Percentiles rank a stretch among this genome's conserved stretches.
Evolutionary conservation across 2,797 vertebrate species (phyloP).

Genomic region (Brachyrhaphis roseni): DNA sequence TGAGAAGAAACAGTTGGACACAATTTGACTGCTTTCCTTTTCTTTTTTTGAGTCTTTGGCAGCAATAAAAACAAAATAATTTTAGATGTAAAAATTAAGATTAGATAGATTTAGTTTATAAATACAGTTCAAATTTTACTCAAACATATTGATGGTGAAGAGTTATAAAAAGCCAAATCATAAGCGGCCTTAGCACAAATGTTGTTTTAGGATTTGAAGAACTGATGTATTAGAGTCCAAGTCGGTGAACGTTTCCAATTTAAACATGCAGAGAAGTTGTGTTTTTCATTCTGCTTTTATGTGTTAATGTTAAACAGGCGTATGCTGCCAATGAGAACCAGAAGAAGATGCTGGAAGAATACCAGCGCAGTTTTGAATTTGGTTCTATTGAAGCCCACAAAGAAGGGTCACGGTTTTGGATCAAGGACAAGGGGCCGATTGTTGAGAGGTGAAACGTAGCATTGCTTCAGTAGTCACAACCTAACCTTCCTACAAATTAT

Average conservation of each 20-base stretch:
- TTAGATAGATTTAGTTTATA: neutral
- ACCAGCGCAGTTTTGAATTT: slow-evolving; percentile 85
- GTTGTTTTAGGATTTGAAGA: neutral
- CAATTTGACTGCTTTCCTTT: neutral
- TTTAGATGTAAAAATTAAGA: neutral
- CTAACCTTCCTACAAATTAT: neutral
- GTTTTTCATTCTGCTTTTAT: neutral
- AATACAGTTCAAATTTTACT: neutral
- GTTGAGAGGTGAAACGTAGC: slow-evolving; percentile 86
- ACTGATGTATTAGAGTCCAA: neutral
- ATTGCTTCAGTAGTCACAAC: neutral
- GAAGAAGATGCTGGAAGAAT: slow-evolving; percentile 87
- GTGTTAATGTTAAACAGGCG: slow-evolving; percentile 64
- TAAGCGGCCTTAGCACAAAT: neutral
- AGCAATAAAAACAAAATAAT: neutral
- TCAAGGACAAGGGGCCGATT: slow-evolving; percentile 92
- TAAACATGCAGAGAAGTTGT: neutral
- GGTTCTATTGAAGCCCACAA: slow-evolving; percentile 91
- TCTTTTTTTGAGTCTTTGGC: neutral
- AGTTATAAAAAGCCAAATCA: neutral
- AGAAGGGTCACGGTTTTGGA: slow-evolving; percentile 91
- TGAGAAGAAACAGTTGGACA: neutral
- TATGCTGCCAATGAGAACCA: slow-evolving; percentile 88
- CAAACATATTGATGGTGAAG: neutral
- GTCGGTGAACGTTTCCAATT: neutral